phyloP scores from a whole-genome alignment of 1,140 invertebrate genomes.

The Probaryconus sp. region DNA sequence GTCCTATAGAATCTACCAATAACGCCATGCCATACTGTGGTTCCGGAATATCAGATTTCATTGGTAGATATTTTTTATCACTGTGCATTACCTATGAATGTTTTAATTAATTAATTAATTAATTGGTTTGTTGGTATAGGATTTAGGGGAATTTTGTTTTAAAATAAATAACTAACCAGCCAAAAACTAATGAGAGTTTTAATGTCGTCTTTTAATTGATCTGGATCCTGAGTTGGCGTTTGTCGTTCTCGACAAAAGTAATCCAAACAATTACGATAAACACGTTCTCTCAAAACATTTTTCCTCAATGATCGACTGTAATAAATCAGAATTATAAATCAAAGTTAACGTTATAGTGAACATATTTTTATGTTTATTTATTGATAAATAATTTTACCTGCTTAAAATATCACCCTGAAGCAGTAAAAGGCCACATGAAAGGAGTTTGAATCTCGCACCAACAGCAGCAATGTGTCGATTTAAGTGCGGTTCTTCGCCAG shows the following conservation, averaged over 20 bases:
- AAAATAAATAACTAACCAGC: conserved; percentile 79
- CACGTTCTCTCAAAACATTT: conserved; percentile 94
- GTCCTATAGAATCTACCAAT: conserved; percentile 63
- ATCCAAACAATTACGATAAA: conserved; percentile 96
- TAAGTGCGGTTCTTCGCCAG: conserved; percentile 81
- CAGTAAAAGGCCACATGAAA: conserved; percentile 93
- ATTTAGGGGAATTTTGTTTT: not conserved
- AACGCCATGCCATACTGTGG: conserved; percentile 73
- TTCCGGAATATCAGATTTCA: conserved; percentile 80
- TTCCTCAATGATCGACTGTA: conserved; percentile 86
- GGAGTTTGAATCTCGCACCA: conserved; percentile 87
- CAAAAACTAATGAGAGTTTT: conserved; percentile 95
- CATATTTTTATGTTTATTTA: too few relatives aligned
- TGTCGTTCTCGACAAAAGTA: conserved; percentile 94
- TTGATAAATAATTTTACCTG: conserved; percentile 64
- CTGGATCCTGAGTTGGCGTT: conserved; percentile 88
- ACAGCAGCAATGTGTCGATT: conserved; percentile 92
- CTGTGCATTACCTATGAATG: conserved; percentile 86
- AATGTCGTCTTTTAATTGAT: conserved; percentile 92
- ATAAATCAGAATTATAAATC: conserved; percentile 19
- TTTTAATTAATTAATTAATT: not conserved
- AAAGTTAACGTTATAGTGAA: conserved; percentile 2
- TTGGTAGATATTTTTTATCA: conserved; percentile 98
- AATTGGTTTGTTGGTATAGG: not conserved
- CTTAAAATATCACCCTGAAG: conserved; percentile 95